Base-by-base conservation (phyloP, 2,888 invertebrate species). In the Heliconius ismenius region DNA sequence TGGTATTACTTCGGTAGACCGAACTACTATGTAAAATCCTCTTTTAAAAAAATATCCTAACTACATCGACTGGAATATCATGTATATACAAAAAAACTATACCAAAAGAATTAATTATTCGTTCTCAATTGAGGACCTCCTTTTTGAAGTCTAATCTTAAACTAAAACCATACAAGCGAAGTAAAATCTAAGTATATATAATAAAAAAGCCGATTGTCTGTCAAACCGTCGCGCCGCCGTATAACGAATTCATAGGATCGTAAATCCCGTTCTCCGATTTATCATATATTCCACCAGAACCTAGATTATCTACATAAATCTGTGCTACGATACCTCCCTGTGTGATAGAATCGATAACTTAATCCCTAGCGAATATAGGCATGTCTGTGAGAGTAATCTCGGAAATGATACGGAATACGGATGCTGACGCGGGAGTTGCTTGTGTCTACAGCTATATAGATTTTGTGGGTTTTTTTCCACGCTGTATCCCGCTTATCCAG, bases 331-430 rank as follows among this genome's bases (percentile, higher is more conserved):
- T 75, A 78, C 74, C 74, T 76, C 73, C 60, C 79, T 49, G 62
- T 77, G 28, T 79, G 79, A 77, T 79, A 43, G 76, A 78, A 81
- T 79, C 81, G 80, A 81, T 81, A 80, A 28, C 70, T 65, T 76
- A 76, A 77, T 79, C 80, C 80, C 76, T 70, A n/a, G 76, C 63
- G 80, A 76, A 60, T 72, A 69, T 76, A 68, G 69, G 58, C 73
- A 39, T 74, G 79, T 74, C 75, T 77, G 76, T 78, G 68, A 60
- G 70, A 64, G 77, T 78, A 75, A 75, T 78, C 78, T 76, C 68
- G 43, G 76, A 80, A 76, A 80, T 80, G 77, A 76, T 78, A 77
- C 68, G 75, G 74, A 78, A 77, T 79, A 77, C 68, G 76, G 74
- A 77, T 77, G 74, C 73, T 75, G 60, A 75, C n/a, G 76, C 72